Percentiles rank a stretch among this genome's conserved stretches.
phyloP scores from a whole-genome alignment of 1,140 invertebrate genomes.

The Amphibalanus amphitrite region DNA sequence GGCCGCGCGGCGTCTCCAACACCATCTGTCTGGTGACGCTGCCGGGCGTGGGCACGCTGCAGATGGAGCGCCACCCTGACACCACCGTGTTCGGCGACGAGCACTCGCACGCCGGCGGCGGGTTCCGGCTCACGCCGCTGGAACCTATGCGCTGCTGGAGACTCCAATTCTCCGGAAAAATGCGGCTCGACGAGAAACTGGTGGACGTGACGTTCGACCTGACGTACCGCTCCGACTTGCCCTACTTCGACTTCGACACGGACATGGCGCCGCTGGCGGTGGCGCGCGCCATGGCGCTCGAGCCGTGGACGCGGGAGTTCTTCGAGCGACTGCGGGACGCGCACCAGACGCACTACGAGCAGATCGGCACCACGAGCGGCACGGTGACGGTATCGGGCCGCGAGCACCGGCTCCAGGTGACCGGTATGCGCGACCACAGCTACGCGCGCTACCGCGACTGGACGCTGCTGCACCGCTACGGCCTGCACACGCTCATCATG shows the following conservation, averaged over 20 bases:
- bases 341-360: conserved; percentile 54
- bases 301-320: conserved; percentile 44
- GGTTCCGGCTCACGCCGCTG: conserved; percentile 38
- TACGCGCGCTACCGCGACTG: conserved; percentile 49
- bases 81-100: conserved; percentile 38
- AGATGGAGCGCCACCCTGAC: conserved; percentile 43
- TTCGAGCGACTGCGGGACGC: conserved; percentile 40
- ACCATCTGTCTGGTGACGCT: conserved; percentile 21
- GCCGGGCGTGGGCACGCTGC: conserved; percentile 43
- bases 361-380: conserved; percentile 39
- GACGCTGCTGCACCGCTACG: conserved; percentile 48
- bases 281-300: conserved; percentile 40
- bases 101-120: conserved; percentile 41
- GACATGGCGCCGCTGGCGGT: conserved; percentile 39
- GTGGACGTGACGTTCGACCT: conserved; percentile 25
- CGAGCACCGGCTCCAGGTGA: conserved; percentile 24
- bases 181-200: background rate
- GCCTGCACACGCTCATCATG: conserved; percentile 46
- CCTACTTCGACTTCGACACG: conserved; percentile 42
- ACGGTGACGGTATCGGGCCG: conserved; percentile 33
- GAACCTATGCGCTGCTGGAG: conserved; percentile 48
- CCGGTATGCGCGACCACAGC: conserved; percentile 42
- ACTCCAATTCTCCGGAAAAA: conserved; percentile 37
- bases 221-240: conserved; percentile 24
- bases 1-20: conserved; percentile 20